Evolutionary conservation across 2,888 invertebrate species (phyloP).

Genomic region (Caenorhabditis panamensis): DNA sequence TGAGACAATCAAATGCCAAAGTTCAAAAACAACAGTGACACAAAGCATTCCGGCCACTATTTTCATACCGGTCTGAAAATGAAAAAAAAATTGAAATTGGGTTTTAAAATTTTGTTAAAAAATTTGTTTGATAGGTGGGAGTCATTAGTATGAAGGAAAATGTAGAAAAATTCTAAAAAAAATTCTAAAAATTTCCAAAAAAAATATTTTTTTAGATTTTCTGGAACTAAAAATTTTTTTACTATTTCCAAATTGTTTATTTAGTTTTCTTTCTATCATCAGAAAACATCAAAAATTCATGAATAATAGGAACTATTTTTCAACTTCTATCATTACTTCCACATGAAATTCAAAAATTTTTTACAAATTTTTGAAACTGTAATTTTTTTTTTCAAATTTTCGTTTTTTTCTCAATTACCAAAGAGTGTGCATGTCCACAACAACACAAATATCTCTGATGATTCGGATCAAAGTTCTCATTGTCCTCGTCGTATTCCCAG

Average conservation of each 20-base stretch:
- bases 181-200: background rate
- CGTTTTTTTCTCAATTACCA: conserved; percentile 34
- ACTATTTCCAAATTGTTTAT: background rate
- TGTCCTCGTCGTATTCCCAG: conserved; percentile 53
- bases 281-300: background rate
- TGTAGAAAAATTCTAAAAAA: background rate
- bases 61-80: conserved; percentile 71
- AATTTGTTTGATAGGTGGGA: too few species aligned
- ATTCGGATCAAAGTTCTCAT: conserved; percentile 66
- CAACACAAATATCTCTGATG: conserved; percentile 70
- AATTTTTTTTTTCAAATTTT: conserved; percentile 1
- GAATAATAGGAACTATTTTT: too few species aligned
- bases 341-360: background rate
- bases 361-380: background rate
- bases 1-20: conserved; percentile 70
- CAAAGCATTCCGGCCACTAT: conserved; percentile 73
- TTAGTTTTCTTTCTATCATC: background rate
- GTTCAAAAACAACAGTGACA: conserved; percentile 73
- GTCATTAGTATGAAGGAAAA: background rate
- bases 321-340: too few species aligned
- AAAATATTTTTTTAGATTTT: background rate
- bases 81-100: too few species aligned
- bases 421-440: conserved; percentile 68
- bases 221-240: background rate
- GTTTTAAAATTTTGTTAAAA: too few species aligned